Percentiles rank a stretch among this genome's conserved stretches.
These are phyloP conservation scores for Globodera ellingtonae DNA, from an alignment of 1,140 invertebrate species.

Conservation along the genomic window DNA sequence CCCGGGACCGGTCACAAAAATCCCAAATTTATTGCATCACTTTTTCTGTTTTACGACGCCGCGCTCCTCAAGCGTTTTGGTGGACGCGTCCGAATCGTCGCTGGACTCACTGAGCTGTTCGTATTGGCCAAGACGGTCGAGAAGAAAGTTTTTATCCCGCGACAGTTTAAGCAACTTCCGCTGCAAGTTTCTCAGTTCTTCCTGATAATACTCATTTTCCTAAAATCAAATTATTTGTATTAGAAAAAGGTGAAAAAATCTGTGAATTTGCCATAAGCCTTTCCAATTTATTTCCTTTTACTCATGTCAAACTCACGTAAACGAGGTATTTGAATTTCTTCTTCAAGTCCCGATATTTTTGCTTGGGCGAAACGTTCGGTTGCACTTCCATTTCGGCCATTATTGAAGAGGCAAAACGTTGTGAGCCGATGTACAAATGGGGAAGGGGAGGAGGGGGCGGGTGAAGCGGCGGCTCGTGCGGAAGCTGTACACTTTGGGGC, in stretches of 20 bases:
- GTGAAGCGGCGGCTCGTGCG: background rate
- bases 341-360: conserved; percentile 52
- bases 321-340: conserved; percentile 59
- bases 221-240: conserved; percentile 30
- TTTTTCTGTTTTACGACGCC: conserved; percentile 49
- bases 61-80: conserved; percentile 44
- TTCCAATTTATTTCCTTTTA: no score
- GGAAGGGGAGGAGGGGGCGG: conserved; percentile 14
- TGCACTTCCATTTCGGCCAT: conserved; percentile 23
- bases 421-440: conserved; percentile 34
- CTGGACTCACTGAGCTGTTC: conserved; percentile 45
- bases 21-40: conserved; percentile 2
- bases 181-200: conserved; percentile 58
- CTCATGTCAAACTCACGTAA: conserved; percentile 48
- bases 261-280: background rate
- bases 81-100: conserved; percentile 51
- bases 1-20: no score
- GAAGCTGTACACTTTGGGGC: background rate
- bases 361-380: conserved; percentile 42
- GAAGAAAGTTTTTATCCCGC: conserved; percentile 57
- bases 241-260: conserved; percentile 14
- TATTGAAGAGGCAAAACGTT: conserved; percentile 33
- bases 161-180: conserved; percentile 59
- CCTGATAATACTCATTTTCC: conserved; percentile 63
- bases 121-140: conserved; percentile 47